Base-by-base conservation (phyloP, 2,888 invertebrate species). In the Coremacera marginata region DNA sequence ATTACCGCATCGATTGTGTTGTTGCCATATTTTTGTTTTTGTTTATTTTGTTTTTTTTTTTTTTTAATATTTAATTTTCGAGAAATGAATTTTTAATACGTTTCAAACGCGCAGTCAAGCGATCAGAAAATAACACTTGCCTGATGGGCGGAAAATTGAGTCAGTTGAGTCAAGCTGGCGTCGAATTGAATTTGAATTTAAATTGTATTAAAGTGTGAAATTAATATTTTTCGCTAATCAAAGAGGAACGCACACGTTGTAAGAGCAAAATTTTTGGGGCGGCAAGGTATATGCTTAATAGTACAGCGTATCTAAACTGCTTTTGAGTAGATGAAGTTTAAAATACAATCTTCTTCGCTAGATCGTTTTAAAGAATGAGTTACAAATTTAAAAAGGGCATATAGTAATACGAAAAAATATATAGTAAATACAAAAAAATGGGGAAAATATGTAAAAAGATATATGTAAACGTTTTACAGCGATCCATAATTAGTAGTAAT, bases 1-100 rank as follows among this genome's bases (percentile, higher is more conserved):
- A 82, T 82, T 79, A 78, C 79, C 80, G 77, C 75, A 77, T 78
- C 80, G 80, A 79, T 82, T 82, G 80, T 75, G 60, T 71, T 76
- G 67, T 72, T 55, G 9, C 55, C 31, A 60, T 60, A 49, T 37
- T 27, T 22, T 11, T 51, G 25, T 52, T 11, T 51, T 9, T 31
- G 31, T 31, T 5, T 34, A 25, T n/a, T 37, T 22, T 44, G 3
- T 9, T 19, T 34, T 5, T 68, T 31, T 51, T 31, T 25, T 31
- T 27, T 34, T 49, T 70, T 27, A 27, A n/a, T 49, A 67, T 34
- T 49, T 51, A 52, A 44, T 34, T 27, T 63, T 57, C 49, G 51
- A 51, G 68, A 51, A 68, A 16, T 9, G 51, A 68, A 68, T 68
- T 51, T 27, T 68, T 68, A 68, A 68, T 68, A 22, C 68, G 16